These are phyloP conservation scores for Lophotis ruficrista DNA, from an alignment of 2,113 vertebrate species.

Conservation along the genomic window DNA sequence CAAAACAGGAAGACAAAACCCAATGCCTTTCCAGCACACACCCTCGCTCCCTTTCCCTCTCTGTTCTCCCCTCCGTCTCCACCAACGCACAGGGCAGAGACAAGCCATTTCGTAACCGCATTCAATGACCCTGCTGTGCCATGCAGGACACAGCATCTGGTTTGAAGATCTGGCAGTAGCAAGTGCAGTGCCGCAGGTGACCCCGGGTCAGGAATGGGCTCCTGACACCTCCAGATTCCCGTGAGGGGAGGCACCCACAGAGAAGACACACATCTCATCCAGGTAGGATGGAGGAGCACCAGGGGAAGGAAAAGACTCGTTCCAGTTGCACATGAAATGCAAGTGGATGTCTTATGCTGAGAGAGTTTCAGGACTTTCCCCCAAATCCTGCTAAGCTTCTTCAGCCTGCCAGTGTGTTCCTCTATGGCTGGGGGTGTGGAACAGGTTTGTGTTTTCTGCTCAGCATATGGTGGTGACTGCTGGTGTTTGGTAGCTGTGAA, in stretches of 20 bases:
- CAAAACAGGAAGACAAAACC: background rate
- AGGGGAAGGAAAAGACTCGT: background rate
- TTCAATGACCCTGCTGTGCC: background rate
- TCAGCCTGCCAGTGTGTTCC: slow-evolving; percentile 5
- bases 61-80: background rate
- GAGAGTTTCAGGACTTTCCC: slow-evolving; percentile 14
- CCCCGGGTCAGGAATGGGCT: background rate
- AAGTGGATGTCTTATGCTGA: background rate
- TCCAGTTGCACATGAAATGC: background rate
- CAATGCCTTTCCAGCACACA: background rate
- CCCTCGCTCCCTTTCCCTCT: background rate
- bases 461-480: slow-evolving; percentile 62
- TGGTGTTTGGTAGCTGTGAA: slow-evolving; percentile 58
- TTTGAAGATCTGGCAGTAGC: background rate
- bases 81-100: background rate
- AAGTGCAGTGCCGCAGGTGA: background rate
- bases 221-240: background rate
- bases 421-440: background rate
- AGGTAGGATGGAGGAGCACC: background rate
- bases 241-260: accelerated
- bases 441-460: slow-evolving; percentile 52
- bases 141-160: accelerated
- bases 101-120: background rate
- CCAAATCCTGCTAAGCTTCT: slow-evolving; percentile 15
- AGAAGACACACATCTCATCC: background rate